Percentiles rank a stretch among this genome's conserved stretches.
These are phyloP conservation scores for Himalopsyche japonica DNA, from an alignment of 2,888 invertebrate genomes.

Conservation along the genomic window DNA sequence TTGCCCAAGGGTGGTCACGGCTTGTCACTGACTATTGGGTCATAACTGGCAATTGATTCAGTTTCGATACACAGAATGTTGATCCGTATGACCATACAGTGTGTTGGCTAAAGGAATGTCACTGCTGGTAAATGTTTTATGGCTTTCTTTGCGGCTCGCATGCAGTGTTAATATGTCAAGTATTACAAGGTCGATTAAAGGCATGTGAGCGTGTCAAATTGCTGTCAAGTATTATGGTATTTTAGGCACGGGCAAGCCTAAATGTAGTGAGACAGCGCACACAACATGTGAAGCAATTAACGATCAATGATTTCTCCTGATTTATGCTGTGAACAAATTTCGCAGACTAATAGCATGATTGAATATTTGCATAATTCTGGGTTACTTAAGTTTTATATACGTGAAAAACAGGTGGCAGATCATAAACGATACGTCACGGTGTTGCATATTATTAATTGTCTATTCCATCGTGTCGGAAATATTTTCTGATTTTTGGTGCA, in stretches of 20 bases:
- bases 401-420: too few relatives aligned
- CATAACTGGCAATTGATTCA: too few relatives aligned
- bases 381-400: too few relatives aligned
- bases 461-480: too few relatives aligned
- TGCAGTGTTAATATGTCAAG: neutral
- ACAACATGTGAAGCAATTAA: neutral
- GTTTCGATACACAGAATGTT: neutral
- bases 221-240: neutral
- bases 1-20: too few relatives aligned
- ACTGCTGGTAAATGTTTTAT: neutral
- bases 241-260: neutral
- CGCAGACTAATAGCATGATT: neutral
- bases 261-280: neutral
- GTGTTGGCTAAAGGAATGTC: neutral
- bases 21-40: too few relatives aligned
- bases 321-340: neutral
- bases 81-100: neutral
- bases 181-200: neutral
- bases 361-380: too few relatives aligned
- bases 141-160: neutral
- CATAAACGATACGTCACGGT: too few relatives aligned
- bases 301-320: neutral
- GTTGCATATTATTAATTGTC: too few relatives aligned
- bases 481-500: too few relatives aligned
- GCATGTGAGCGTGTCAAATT: neutral